Evolutionary conservation across 2,797 vertebrate genomes (phyloP).

Genomic region (Gephyroberyx darwinii): DNA sequence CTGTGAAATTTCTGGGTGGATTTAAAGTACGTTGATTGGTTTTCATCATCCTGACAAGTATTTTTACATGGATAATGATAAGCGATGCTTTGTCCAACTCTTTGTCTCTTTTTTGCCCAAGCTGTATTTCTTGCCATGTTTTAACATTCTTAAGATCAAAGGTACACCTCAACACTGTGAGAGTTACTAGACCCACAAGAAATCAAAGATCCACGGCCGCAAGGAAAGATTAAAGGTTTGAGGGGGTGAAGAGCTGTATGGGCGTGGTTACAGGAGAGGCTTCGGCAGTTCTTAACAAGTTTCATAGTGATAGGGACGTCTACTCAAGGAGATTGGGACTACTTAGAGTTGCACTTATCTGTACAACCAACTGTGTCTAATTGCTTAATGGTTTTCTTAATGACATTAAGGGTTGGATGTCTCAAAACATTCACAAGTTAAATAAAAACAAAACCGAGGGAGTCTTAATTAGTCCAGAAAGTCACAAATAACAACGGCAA

Average conservation of each 20-base stretch:
- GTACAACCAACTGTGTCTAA: constrained; percentile 41
- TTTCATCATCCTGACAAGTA: constrained; percentile 60
- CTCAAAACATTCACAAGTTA: constrained; percentile 29
- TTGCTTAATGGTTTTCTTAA: constrained; percentile 29
- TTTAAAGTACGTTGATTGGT: constrained; percentile 41
- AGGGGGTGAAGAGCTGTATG: constrained; percentile 16
- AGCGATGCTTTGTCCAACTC: constrained; percentile 37
- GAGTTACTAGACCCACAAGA: neutral
- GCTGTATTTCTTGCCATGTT: neutral
- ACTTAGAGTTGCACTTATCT: constrained; percentile 13
- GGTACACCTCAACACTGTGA: constrained; percentile 2
- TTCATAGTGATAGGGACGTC: constrained; percentile 6
- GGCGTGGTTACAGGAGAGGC: neutral
- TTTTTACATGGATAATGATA: constrained; percentile 58
- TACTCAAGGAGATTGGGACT: constrained; percentile 12
- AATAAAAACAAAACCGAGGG: constrained; percentile 31
- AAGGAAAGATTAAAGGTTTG: constrained; percentile 7
- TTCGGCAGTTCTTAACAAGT: constrained; percentile 11
- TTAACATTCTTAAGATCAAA: constrained; percentile 32
- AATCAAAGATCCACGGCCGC: neutral
- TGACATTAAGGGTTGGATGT: neutral
- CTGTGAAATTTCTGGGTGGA: neutral
- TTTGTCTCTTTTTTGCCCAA: constrained; percentile 31
- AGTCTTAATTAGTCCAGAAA: constrained; percentile 22
- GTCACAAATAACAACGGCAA: constrained; percentile 39